A percentile compares a stretch with the other conserved stretches of the same genome.
Evolutionary conservation across 35 echinoderm and acorn worm species (phyloP).

Genomic region (Anneissia japonica): DNA sequence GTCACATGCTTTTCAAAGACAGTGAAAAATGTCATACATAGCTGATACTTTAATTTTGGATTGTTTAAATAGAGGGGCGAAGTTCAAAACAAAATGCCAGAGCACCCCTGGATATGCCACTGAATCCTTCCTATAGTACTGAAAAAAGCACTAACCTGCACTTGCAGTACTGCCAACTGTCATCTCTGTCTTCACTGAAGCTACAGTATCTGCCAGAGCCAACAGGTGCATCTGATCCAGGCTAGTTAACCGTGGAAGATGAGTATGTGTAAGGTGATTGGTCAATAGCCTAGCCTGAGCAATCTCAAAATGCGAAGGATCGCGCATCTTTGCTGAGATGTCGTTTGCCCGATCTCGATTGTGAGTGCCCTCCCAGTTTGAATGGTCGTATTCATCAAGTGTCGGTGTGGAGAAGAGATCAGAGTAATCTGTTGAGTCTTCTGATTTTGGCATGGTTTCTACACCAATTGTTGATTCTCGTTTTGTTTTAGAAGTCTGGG

Average conservation of each 20-base stretch:
- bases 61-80: too few relatives aligned
- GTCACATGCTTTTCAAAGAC: too few relatives aligned
- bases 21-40: neutral
- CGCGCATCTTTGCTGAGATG: constrained; percentile 50
- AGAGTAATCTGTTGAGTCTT: constrained; percentile 55
- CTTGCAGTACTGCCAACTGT: constrained; percentile 60
- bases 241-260: constrained; percentile 74
- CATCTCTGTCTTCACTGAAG: constrained; percentile 87
- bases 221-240: constrained; percentile 96
- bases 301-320: constrained; percentile 78
- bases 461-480: constrained; percentile 25
- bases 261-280: constrained; percentile 91
- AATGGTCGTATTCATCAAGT: constrained; percentile 24
- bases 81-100: too few relatives aligned
- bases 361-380: constrained; percentile 8
- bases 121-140: too few relatives aligned
- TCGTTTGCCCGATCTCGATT: constrained; percentile 29
- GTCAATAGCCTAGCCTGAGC: constrained; percentile 74
- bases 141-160: constrained; percentile 36
- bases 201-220: constrained; percentile 87
- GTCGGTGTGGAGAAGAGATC: constrained; percentile 69
- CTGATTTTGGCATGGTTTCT: constrained; percentile 18
- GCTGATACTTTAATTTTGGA: too few relatives aligned
- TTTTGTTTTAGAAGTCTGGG: constrained; percentile 2
- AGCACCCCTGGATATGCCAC: too few relatives aligned